A percentile compares a stretch with the other conserved stretches of the same genome.
Evolutionary conservation across 35 echinoderm and acorn worm species (phyloP).

Genomic region (Ptychodera flava): DNA sequence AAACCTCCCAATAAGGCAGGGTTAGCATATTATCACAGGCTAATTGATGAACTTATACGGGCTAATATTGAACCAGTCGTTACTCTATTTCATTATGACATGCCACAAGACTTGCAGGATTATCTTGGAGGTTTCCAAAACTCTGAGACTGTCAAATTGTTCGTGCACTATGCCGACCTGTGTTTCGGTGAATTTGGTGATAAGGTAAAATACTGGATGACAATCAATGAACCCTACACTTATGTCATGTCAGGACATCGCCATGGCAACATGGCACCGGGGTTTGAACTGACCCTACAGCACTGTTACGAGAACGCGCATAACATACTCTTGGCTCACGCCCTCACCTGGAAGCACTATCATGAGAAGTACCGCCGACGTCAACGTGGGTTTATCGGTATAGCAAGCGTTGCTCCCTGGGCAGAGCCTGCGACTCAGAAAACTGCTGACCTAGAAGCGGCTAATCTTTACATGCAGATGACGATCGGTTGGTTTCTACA

Average conservation of each 20-base stretch:
- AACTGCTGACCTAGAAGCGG: neutral
- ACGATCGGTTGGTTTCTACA: neutral
- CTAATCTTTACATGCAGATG: neutral
- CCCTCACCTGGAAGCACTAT: conserved; percentile 66
- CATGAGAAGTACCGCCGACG: conserved; percentile 50
- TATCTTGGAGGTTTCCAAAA: conserved; percentile 70
- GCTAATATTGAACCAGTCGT: conserved; percentile 73
- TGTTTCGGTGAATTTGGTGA: conserved; percentile 78
- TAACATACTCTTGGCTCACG: conserved; percentile 73
- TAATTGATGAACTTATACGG: conserved; percentile 46
- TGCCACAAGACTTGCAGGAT: conserved; percentile 56
- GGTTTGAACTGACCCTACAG: conserved; percentile 34
- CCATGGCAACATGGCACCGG: conserved; percentile 53
- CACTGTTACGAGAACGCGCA: conserved; percentile 39
- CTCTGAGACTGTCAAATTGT: conserved; percentile 55
- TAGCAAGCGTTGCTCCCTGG: conserved; percentile 49
- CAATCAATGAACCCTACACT: conserved; percentile 71
- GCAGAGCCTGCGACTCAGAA: conserved; percentile 14
- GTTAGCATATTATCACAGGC: conserved; percentile 64
- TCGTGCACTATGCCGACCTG: conserved; percentile 74
- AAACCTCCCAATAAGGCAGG: conserved; percentile 55
- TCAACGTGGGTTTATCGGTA: conserved; percentile 34
- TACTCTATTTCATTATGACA: conserved; percentile 75
- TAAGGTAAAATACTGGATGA: conserved; percentile 79
- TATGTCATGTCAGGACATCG: conserved; percentile 54